These are phyloP conservation scores for Lagodon rhomboides DNA, from an alignment of 2,797 vertebrate genomes.

Conservation along the genomic window DNA sequence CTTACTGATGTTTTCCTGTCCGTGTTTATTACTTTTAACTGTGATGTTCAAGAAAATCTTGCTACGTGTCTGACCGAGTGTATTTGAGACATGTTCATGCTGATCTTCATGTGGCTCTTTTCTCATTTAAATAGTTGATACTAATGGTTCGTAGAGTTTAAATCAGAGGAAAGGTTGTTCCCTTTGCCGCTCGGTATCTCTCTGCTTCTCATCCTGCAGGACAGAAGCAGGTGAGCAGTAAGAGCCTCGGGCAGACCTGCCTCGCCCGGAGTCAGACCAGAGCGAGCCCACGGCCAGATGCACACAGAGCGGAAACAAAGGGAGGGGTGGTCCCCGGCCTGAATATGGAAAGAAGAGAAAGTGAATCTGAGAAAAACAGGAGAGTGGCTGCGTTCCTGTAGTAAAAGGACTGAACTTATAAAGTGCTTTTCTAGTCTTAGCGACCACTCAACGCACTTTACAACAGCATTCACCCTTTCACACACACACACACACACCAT, in stretches of 20 bases:
- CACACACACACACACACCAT: too few species aligned
- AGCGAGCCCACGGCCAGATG: constrained; percentile 56
- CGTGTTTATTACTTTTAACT: background rate
- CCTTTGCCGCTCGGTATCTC: background rate
- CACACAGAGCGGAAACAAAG: constrained; percentile 33
- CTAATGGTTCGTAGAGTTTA: background rate
- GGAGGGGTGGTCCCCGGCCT: constrained; percentile 9
- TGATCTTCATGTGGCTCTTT: background rate
- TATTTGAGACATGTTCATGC: background rate
- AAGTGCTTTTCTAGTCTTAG: too few species aligned
- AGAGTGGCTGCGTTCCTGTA: background rate
- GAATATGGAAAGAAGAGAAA: constrained; percentile 21
- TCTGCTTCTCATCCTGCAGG: constrained; percentile 16
- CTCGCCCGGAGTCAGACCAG: constrained; percentile 53
- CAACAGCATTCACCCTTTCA: too few species aligned
- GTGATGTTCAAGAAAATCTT: background rate
- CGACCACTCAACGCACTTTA: too few species aligned
- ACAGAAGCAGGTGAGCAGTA: constrained; percentile 48
- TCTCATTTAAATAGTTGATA: background rate
- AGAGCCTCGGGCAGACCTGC: constrained; percentile 57
- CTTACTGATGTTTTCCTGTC: background rate
- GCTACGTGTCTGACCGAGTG: background rate
- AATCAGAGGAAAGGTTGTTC: background rate
- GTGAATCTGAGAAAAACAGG: constrained; percentile 13
- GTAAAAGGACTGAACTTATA: background rate